Base-by-base conservation (phyloP, 2,888 invertebrate species). In the Mechanitis mazaeus region DNA sequence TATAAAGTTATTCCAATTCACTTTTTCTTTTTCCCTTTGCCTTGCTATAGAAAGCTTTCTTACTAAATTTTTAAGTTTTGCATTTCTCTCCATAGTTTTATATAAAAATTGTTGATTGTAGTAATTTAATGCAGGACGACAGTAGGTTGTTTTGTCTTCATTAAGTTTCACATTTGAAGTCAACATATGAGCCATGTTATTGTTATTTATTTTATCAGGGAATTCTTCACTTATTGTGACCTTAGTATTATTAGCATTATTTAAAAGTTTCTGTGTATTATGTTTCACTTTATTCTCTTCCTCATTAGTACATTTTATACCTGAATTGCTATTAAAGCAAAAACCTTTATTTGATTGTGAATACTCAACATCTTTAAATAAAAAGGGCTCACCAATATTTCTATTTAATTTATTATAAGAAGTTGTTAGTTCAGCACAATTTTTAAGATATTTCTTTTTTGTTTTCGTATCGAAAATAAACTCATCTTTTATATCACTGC, bases 1-100 rank as follows among this genome's bases (percentile, higher is more conserved):
- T n/a, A 88, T 81, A 55, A 80, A 85, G 59, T 81, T 84, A 64
- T 84, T 81, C 82, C 84, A 85, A 1, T 73, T 68, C 61, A 80
- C 77, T 54, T 69, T 74, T 57, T 81, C 73, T 68, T 80, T 84
- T 62, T 84, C 81, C 61, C 63, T 78, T 64, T 80, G 75, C 66
- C 84, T 73, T 2, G 71, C 73, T 47, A 72, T 59, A 9, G 77
- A 69, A 47, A 87, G 62, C 61, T 76, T 79, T 55, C 71, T 75
- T 0, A 86, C 73, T 28, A 85, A 63, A 31, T 60, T 65, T 56
- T 81, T 77, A 31, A 87, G 67, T 65, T 70, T 83, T 2, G 65
- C 72, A 55, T 85, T 83, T 70, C 69, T 79, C 70, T 81, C 75
- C 56, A 81, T 65, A 11, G 77, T 78, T 73, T 75, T 81, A 11